A percentile compares a stretch with the other conserved stretches of the same genome.
These are phyloP conservation scores for Gisinianus flammeolus DNA, from an alignment of 2,888 invertebrate genomes.

Conservation along the genomic window DNA sequence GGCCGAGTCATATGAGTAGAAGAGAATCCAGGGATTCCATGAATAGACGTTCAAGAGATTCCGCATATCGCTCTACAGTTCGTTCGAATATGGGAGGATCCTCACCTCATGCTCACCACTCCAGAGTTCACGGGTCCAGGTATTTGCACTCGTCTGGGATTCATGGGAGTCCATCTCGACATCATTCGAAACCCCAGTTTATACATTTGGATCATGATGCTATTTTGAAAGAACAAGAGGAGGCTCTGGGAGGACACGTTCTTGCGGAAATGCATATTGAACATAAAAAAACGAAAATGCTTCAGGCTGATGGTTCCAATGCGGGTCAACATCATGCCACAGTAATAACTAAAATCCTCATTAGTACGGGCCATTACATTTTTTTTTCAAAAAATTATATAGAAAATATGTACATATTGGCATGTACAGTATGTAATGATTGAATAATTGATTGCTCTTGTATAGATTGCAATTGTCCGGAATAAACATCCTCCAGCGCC, in stretches of 20 bases:
- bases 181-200: not conserved
- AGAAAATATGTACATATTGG: not conserved
- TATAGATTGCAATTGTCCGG: slow-evolving; percentile 45
- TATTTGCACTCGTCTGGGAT: not conserved
- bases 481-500: slow-evolving; percentile 39
- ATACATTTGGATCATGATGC: slow-evolving; percentile 25
- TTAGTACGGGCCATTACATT: too few relatives aligned
- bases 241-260: slow-evolving; percentile 48
- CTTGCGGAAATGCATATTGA: slow-evolving; percentile 54
- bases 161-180: not conserved
- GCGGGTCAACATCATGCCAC: slow-evolving; percentile 49
- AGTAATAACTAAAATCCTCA: too few relatives aligned
- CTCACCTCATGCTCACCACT: not conserved
- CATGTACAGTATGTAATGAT: not conserved
- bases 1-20: not conserved
- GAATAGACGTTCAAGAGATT: not conserved
- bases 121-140: not conserved
- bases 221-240: slow-evolving; percentile 32
- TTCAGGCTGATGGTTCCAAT: slow-evolving; percentile 1
- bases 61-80: not conserved
- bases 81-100: not conserved
- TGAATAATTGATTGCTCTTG: not conserved
- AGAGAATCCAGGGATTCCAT: not conserved
- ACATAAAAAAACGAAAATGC: slow-evolving; percentile 39
- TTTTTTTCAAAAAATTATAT: not conserved